Percentiles rank a stretch among this genome's conserved stretches.
Conservation (phyloP, 2,113 vertebrate species). For the Clarias batrachus region DNA sequence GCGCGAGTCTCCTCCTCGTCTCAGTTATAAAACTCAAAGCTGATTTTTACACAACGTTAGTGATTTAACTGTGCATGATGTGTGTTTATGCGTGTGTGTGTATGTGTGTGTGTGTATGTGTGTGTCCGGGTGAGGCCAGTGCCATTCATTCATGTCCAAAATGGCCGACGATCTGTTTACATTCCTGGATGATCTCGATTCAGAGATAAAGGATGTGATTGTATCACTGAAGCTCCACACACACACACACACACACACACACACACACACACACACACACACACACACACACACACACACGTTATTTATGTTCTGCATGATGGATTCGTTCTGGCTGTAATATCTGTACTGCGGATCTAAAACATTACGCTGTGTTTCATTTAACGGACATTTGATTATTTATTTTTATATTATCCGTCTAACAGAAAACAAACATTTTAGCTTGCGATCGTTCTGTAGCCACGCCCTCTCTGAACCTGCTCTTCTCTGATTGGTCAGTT, state of each 20-base stretch:
- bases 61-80: not conserved
- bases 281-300: not conserved
- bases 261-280: not conserved
- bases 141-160: conserved; percentile 15
- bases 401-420: not conserved
- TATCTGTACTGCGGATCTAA: not conserved
- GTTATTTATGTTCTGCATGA: not conserved
- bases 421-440: no score
- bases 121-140: conserved; percentile 10
- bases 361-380: not conserved
- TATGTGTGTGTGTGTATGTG: conserved; percentile 3
- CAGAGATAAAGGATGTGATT: not conserved
- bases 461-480: not conserved
- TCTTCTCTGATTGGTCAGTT: not conserved
- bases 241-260: not conserved
- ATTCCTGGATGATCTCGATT: not conserved
- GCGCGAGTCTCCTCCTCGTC: not conserved
- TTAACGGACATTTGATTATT: not conserved
- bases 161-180: conserved; percentile 23
- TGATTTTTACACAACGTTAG: not conserved
- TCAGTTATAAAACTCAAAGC: not conserved
- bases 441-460: not conserved
- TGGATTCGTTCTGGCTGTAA: not conserved
- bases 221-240: not conserved
- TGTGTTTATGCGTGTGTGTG: not conserved